Conservation (phyloP, 2,797 vertebrate genomes). For the Clarias platycephalus region DNA sequence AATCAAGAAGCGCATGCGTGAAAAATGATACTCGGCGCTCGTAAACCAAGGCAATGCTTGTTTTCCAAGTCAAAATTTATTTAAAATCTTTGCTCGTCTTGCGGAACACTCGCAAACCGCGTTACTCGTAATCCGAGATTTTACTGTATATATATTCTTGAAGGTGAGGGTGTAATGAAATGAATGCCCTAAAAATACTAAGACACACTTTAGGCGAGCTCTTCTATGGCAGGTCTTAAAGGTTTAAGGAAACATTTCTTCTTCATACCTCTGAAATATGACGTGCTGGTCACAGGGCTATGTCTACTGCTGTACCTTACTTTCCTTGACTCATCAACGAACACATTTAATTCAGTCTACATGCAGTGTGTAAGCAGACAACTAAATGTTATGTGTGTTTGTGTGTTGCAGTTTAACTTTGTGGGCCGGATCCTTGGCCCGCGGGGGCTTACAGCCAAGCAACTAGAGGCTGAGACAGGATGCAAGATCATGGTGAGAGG, state of each 20-base stretch:
- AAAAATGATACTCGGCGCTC: no score
- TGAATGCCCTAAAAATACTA: no score
- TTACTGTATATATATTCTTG: no score
- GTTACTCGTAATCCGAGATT: no score
- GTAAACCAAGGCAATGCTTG: no score
- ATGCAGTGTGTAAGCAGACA: constrained; percentile 20
- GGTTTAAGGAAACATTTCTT: neutral
- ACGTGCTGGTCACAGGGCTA: neutral
- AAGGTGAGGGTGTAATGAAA: no score
- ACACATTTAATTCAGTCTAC: neutral
- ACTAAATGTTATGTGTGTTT: constrained; percentile 36
- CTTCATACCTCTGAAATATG: neutral
- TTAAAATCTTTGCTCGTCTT: no score
- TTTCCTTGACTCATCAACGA: neutral
- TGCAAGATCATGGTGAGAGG: constrained; percentile 97
- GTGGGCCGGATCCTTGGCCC: constrained; percentile 93
- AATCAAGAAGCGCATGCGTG: no score
- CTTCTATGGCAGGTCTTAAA: no score
- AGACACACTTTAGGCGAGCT: no score
- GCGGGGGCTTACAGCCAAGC: constrained; percentile 90
- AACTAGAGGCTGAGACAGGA: constrained; percentile 91
- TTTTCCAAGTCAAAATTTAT: no score
- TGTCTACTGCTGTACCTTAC: neutral
- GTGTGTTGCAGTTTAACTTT: constrained; percentile 85
- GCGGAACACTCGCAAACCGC: no score